Base-by-base conservation (phyloP, 2,888 invertebrate species). In the Mythimna vitellina region DNA sequence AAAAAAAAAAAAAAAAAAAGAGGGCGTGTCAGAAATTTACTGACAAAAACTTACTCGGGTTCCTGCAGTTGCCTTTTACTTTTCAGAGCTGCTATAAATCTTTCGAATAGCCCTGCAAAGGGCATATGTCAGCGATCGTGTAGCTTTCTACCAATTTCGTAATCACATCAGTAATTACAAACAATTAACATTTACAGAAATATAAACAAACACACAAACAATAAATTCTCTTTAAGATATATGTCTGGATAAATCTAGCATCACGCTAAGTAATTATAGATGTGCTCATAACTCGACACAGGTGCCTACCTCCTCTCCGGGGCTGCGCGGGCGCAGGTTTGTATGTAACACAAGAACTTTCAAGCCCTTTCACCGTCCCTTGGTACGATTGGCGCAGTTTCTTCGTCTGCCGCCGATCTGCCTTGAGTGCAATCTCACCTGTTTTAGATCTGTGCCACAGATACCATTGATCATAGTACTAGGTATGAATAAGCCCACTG, bases 301-400 rank as follows among this genome's bases (percentile, higher is more conserved):
- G 64, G 72, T 78, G 64, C 64, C 65, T 58, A 60, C 51, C 12
- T 63, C 62, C 2, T 42, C 49, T 78, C 56, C 69, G 80, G 76
- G 78, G 78, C 82, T 74, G 81, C 79, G 83, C 85, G 76, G 76
- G 82, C 82, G 84, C 84, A 84, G 79, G 84, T 85, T 71, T 76
- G 69, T 67, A 73, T 71, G 72, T 83, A 80, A 72, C 70, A 53
- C 84, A 69, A 83, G 81, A 87, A 91, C 92, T 93, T 93, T 92
- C 92, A 75, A 90, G 86, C 89, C 93, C 94, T 94, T 94, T 94
- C 93, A 92, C 93, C 86, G 80, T 70, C 89, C 89, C 89, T 86
- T 86, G 72, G 46, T 78, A 38, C 84, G 81, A 80, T 78, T 82
- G 79, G 80, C 68, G 83, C 76, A 81, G 76, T 84, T 84, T 70